These are phyloP conservation scores for Apodemus sylvaticus DNA, from an alignment of 2,113 vertebrate genomes.

Conservation along the genomic window DNA sequence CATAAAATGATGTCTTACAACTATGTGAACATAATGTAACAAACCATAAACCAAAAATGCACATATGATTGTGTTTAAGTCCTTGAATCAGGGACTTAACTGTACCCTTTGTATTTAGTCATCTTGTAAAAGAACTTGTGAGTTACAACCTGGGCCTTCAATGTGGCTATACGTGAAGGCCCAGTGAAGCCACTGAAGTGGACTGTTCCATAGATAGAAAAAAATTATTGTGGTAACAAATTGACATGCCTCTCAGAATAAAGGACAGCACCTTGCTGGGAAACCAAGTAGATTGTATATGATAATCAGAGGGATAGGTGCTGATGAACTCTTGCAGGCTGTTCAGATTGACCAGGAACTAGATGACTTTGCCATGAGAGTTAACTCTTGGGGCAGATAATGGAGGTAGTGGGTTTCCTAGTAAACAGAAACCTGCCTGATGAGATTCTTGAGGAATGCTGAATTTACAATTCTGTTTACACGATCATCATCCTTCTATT, in stretches of 20 bases:
- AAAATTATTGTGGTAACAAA: neutral
- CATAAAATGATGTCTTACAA: slow-evolving; percentile 16
- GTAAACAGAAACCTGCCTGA: neutral
- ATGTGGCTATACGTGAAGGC: neutral
- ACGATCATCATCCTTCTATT: neutral
- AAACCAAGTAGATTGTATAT: neutral
- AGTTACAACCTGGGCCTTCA: neutral
- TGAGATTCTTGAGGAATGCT: neutral
- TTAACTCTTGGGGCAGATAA: neutral
- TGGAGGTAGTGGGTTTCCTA: neutral
- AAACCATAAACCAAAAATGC: neutral
- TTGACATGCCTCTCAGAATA: neutral
- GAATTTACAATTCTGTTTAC: neutral
- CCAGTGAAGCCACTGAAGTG: neutral
- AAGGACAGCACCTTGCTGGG: neutral
- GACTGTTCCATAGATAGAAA: neutral
- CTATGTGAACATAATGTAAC: neutral
- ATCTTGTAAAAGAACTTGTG: neutral
- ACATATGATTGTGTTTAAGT: neutral
- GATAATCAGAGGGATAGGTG: neutral
- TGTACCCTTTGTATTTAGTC: neutral
- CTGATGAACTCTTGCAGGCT: neutral
- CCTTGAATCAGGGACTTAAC: neutral
- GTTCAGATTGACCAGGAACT: neutral
- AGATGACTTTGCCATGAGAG: neutral